Evolutionary conservation across 2,113 vertebrate genomes (phyloP).

Genomic region (Gulo gulo): DNA sequence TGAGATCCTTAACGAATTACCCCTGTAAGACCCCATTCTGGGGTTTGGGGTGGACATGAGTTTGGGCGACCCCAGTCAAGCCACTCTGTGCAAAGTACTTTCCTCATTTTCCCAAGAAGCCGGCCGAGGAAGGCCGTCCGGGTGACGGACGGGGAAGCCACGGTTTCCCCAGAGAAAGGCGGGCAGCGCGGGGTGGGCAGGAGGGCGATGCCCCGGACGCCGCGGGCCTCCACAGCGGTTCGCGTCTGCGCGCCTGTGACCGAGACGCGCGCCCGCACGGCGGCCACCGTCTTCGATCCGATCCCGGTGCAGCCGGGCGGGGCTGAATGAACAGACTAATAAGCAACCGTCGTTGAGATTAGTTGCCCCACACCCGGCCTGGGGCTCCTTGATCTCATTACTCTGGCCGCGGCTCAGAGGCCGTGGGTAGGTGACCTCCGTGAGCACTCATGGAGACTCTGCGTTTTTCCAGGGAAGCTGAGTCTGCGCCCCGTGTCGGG

Average conservation of each 20-base stretch:
- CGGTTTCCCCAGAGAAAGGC: rapidly evolving
- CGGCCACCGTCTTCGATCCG: not conserved
- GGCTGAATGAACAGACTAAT: not conserved
- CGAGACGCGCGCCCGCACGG: rapidly evolving
- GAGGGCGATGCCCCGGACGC: rapidly evolving
- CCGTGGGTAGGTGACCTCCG: not conserved
- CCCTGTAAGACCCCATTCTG: not conserved
- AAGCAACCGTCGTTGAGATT: not conserved
- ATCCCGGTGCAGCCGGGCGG: not conserved
- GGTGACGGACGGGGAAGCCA: rapidly evolving
- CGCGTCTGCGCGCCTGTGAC: not conserved
- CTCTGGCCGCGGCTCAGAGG: not conserved
- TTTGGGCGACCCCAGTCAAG: rapidly evolving
- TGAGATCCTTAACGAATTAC: not conserved
- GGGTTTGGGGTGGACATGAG: rapidly evolving
- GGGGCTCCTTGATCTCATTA: not conserved
- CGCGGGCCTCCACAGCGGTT: rapidly evolving
- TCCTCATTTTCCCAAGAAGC: not conserved
- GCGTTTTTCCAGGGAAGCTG: rapidly evolving
- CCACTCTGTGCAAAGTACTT: rapidly evolving
- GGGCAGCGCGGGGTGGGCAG: not conserved
- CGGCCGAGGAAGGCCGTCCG: rapidly evolving
- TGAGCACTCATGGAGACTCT: not conserved
- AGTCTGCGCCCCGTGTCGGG: rapidly evolving
- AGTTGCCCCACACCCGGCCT: not conserved